A percentile compares a stretch with the other conserved stretches of the same genome.
Conservation (phyloP, 2,797 vertebrate genomes). For the Onychomys torridus region DNA sequence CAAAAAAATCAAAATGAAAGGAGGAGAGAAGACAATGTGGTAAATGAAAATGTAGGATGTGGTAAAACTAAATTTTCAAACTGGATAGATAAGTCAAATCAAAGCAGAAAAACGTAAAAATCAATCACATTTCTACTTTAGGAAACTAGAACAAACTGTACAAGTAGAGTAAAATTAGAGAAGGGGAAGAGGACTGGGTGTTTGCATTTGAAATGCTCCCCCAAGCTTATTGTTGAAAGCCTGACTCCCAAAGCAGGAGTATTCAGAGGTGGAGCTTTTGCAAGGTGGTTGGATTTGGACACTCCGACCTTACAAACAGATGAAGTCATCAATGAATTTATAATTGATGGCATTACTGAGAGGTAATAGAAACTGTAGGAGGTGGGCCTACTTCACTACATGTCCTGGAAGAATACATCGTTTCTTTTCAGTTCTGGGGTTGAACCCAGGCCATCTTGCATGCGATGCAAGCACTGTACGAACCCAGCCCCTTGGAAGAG, state of each 20-base stretch:
- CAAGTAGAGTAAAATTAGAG: constrained; percentile 27
- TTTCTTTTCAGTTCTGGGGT: neutral
- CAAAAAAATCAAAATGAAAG: constrained; percentile 50
- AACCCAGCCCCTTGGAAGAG: neutral
- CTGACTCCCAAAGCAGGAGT: neutral
- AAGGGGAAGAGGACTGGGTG: neutral
- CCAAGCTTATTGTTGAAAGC: neutral
- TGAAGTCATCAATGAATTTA: neutral
- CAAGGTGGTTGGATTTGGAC: neutral
- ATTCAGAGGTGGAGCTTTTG: neutral
- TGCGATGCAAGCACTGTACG: no score
- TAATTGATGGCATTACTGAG: neutral
- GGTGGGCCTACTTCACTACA: neutral
- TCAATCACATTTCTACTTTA: constrained; percentile 1
- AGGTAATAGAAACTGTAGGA: neutral
- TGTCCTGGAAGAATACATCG: neutral
- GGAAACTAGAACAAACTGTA: neutral
- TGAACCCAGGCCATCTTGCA: neutral
- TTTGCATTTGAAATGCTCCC: neutral
- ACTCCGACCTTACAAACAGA: neutral
- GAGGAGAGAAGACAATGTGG: neutral
- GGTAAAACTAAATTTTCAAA: constrained; percentile 12
- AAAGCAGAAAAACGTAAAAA: constrained; percentile 40
- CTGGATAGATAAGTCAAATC: neutral
- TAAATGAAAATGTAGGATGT: neutral